phyloP scores from a whole-genome alignment of 2,113 vertebrate genomes.

The Thryonomys swinderianus region DNA sequence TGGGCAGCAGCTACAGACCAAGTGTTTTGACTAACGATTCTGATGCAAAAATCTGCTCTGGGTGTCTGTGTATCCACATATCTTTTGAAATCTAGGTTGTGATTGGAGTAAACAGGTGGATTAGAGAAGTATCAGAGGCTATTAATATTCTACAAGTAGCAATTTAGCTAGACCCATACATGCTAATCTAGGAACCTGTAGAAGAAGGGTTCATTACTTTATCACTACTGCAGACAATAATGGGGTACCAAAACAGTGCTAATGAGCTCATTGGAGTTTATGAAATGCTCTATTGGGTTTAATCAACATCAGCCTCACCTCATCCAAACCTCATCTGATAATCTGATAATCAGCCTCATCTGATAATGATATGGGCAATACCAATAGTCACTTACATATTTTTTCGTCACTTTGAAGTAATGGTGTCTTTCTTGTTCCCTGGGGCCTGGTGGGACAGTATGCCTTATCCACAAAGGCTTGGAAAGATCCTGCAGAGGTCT shows the following conservation, averaged over 20 bases:
- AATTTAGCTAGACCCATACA: neutral
- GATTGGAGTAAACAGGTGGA: neutral
- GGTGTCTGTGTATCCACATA: neutral
- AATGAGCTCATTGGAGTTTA: neutral
- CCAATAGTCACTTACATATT: neutral
- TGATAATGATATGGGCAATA: neutral
- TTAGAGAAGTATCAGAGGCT: neutral
- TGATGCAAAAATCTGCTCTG: neutral
- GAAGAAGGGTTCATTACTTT: neutral
- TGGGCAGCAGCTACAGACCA: neutral
- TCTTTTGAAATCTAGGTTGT: neutral
- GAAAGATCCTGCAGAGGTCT: neutral
- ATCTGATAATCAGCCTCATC: too few species aligned
- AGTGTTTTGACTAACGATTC: neutral
- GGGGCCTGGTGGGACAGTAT: neutral
- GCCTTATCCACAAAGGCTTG: neutral
- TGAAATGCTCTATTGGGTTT: neutral
- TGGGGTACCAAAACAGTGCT: neutral
- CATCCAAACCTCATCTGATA: too few species aligned
- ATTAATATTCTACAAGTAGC: constrained; percentile 1
- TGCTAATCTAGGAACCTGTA: neutral
- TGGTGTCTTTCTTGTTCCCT: neutral
- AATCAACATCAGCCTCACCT: neutral
- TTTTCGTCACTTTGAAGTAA: neutral
- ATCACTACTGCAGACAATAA: neutral